These are phyloP conservation scores for human DNA, from an alignment of 2,113 vertebrate species.

Conservation along the genomic window DNA sequence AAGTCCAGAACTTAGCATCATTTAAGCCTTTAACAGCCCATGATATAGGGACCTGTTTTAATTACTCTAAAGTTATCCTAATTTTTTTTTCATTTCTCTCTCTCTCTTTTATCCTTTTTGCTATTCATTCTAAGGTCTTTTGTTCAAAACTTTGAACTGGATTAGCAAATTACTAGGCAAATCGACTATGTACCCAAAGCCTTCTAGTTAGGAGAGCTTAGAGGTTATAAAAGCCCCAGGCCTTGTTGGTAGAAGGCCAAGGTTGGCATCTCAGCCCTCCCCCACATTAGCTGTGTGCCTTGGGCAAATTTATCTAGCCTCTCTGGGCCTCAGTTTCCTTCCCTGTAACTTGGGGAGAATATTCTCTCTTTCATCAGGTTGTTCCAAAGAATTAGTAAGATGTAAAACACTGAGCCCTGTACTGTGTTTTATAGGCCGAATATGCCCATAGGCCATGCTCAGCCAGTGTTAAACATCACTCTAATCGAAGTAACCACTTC, in stretches of 20 bases:
- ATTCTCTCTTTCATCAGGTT: background rate
- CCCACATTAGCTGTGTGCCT: background rate
- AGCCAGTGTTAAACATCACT: background rate
- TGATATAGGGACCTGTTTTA: background rate
- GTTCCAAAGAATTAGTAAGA: background rate
- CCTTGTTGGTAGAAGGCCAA: background rate
- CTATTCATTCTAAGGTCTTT: background rate
- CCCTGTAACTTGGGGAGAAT: background rate
- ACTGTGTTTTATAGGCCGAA: background rate
- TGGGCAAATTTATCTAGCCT: background rate
- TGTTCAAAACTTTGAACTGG: background rate
- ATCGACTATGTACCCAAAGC: background rate
- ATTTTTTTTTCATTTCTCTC: background rate
- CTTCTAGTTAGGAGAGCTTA: background rate
- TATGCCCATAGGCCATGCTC: background rate
- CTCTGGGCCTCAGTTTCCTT: background rate
- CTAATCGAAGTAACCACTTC: background rate
- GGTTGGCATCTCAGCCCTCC: background rate
- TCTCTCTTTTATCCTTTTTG: background rate
- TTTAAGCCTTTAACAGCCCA: background rate
- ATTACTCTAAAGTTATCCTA: background rate
- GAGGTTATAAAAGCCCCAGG: background rate
- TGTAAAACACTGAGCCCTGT: background rate
- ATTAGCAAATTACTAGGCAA: background rate
- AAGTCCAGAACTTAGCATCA: background rate